phyloP scores from a whole-genome alignment of 2,888 invertebrate genomes.

The Esperia sulphurella region DNA sequence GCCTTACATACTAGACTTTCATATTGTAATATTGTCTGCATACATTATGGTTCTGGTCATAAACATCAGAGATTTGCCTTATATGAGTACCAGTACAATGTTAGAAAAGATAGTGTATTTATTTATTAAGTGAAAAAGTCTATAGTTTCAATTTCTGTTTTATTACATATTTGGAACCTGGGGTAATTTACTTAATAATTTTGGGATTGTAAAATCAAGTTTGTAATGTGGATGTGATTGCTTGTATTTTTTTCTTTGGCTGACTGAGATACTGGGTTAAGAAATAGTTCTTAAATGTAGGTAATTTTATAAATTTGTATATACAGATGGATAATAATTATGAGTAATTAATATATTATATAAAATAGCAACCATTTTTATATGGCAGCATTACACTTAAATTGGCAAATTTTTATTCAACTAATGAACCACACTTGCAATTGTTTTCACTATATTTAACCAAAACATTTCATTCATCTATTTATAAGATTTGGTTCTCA shows the following conservation, averaged over 20 bases:
- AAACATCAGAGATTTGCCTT: too few relatives aligned
- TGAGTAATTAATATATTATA: slow-evolving; percentile 27
- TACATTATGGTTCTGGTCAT: too few relatives aligned
- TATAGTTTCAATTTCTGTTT: neutral
- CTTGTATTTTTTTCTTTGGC: slow-evolving; percentile 27
- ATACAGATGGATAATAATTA: slow-evolving; percentile 53
- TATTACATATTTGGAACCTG: slow-evolving; percentile 15
- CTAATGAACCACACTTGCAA: slow-evolving; percentile 25
- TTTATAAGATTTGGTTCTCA: slow-evolving; percentile 50
- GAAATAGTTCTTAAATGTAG: slow-evolving; percentile 26
- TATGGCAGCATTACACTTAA: slow-evolving; percentile 32
- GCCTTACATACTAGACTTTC: too few relatives aligned
- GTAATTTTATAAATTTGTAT: slow-evolving; percentile 69
- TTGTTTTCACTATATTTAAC: slow-evolving; percentile 23
- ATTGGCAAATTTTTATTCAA: slow-evolving; percentile 14
- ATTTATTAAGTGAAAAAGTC: neutral
- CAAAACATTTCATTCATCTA: slow-evolving; percentile 25
- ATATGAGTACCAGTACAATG: too few relatives aligned
- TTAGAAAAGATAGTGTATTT: neutral
- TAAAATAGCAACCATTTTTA: slow-evolving; percentile 32
- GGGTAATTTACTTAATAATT: slow-evolving; percentile 11
- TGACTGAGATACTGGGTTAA: slow-evolving; percentile 19
- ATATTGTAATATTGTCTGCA: too few relatives aligned
- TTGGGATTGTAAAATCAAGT: slow-evolving; percentile 17
- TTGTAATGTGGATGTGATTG: slow-evolving; percentile 24